A percentile compares a stretch with the other conserved stretches of the same genome.
Evolutionary conservation across 2,888 invertebrate genomes (phyloP).

Genomic region (Eupithecia vulgata): DNA sequence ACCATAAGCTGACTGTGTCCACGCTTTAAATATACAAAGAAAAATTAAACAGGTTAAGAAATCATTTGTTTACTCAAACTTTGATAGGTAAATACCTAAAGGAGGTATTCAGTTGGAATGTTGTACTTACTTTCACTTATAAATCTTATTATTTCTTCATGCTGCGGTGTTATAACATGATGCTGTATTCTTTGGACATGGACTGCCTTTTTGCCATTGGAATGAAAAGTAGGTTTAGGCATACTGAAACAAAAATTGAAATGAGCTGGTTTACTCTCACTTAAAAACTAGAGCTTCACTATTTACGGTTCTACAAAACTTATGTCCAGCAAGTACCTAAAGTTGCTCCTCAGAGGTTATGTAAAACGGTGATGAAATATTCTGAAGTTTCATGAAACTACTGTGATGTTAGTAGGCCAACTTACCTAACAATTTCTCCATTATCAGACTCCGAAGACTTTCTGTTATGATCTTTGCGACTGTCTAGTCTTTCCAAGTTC

Average conservation of each 20-base stretch:
- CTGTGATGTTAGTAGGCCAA: constrained; percentile 41
- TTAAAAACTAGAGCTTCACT: not conserved
- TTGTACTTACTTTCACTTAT: constrained; percentile 91
- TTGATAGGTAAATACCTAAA: too few species aligned
- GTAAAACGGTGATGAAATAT: constrained; percentile 79
- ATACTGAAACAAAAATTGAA: constrained; percentile 81
- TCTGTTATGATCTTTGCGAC: constrained; percentile 87
- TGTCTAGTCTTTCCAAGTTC: constrained; percentile 91
- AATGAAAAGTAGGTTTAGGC: constrained; percentile 92
- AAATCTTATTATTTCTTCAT: constrained; percentile 94
- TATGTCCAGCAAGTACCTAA: constrained; percentile 10
- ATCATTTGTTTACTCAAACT: not conserved
- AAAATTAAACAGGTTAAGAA: not conserved
- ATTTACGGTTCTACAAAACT: not conserved
- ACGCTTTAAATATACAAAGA: constrained; percentile 80
- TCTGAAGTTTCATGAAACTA: constrained; percentile 50
- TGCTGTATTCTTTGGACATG: constrained; percentile 83
- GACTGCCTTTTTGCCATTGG: constrained; percentile 86
- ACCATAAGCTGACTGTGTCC: constrained; percentile 86
- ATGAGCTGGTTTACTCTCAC: not conserved
- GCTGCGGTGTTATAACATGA: constrained; percentile 88
- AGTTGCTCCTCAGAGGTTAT: constrained; percentile 68
- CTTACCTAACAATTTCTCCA: constrained; percentile 87
- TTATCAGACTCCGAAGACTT: constrained; percentile 87
- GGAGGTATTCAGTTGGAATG: not conserved